Evolutionary conservation across 2,797 vertebrate species (phyloP).

Genomic region (Erethizon dorsatum): DNA sequence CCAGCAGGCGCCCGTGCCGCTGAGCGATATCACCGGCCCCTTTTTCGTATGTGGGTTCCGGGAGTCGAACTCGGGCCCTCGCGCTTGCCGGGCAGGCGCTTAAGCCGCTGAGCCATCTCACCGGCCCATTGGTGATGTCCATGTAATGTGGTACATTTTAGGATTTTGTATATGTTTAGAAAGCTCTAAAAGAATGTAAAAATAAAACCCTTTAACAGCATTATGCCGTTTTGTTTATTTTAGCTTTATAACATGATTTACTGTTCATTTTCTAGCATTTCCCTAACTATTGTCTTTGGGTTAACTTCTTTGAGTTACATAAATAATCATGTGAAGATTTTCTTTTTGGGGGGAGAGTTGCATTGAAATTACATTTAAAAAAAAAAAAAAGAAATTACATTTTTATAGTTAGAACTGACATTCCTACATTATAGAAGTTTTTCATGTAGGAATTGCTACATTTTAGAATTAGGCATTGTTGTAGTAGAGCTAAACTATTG

Average conservation of each 20-base stretch:
- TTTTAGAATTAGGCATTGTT: slow-evolving; percentile 56
- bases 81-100: too few relatives aligned
- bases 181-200: slow-evolving; percentile 17
- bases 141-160: neutral
- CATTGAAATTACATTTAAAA: slow-evolving; percentile 46
- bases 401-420: slow-evolving; percentile 39
- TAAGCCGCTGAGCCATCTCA: too few relatives aligned
- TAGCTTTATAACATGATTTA: neutral
- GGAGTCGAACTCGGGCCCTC: too few relatives aligned
- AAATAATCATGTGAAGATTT: neutral
- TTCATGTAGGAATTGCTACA: neutral
- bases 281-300: neutral
- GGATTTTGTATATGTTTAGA: neutral
- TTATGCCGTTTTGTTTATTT: neutral
- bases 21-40: too few relatives aligned
- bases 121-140: neutral
- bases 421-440: neutral
- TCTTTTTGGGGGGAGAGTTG: neutral
- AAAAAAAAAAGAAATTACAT: slow-evolving; percentile 45
- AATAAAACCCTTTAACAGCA: neutral
- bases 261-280: slow-evolving; percentile 38
- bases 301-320: neutral
- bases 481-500: neutral
- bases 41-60: too few relatives aligned
- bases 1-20: too few relatives aligned